A percentile compares a stretch with the other conserved stretches of the same genome.
phyloP scores from a whole-genome alignment of 1,140 invertebrate genomes.

The Tetramorium parvispinum region DNA sequence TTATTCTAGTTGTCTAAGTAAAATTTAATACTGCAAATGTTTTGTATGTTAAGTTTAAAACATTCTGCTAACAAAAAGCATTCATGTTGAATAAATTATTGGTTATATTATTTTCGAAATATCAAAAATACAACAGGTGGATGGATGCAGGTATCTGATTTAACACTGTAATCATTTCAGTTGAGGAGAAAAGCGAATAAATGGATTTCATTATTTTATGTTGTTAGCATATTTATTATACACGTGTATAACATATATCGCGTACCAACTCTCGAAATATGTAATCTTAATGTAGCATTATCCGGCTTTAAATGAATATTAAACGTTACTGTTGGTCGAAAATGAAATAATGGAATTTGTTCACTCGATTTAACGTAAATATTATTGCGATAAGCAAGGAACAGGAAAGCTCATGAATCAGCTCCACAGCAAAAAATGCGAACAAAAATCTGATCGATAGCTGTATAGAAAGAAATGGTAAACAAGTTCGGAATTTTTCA shows the following conservation, averaged over 20 bases:
- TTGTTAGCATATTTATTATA: conserved; percentile 29
- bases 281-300: conserved; percentile 52
- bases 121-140: conserved; percentile 34
- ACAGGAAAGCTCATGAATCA: conserved; percentile 30
- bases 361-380: conserved; percentile 43
- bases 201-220: conserved; percentile 47
- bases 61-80: conserved; percentile 13
- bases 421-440: background rate
- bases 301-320: conserved; percentile 52
- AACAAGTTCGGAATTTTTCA: background rate
- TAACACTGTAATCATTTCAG: conserved; percentile 19
- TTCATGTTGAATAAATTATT: background rate
- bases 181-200: conserved; percentile 2
- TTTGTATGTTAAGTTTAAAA: background rate
- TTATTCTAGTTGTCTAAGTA: background rate
- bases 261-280: conserved; percentile 30
- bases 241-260: background rate
- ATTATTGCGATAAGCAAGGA: conserved; percentile 37
- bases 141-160: conserved; percentile 20
- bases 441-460: conserved; percentile 26
- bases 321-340: conserved; percentile 29
- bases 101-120: conserved; percentile 31
- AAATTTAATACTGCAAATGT: conserved; percentile 23
- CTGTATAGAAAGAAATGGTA: background rate
- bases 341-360: conserved; percentile 51